Evolutionary conservation across 2,888 invertebrate species (phyloP).

Genomic region (Phortica okadai): DNA sequence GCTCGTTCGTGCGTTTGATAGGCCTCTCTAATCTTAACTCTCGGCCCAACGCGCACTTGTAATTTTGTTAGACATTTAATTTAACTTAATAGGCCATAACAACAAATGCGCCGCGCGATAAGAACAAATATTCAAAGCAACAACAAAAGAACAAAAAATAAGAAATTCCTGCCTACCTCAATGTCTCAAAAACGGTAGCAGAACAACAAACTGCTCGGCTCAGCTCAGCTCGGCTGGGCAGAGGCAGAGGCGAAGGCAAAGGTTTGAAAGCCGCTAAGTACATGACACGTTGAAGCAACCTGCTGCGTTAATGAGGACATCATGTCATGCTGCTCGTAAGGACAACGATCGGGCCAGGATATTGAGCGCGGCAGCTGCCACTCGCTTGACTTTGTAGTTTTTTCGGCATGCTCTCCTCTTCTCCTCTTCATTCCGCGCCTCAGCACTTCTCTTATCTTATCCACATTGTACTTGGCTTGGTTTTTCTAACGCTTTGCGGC

Average conservation of each 20-base stretch:
- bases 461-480: neutral
- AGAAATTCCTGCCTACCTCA: neutral
- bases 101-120: slow-evolving; percentile 56
- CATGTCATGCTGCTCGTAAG: slow-evolving; percentile 44
- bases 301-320: slow-evolving; percentile 67
- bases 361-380: slow-evolving; percentile 64
- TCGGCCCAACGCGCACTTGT: slow-evolving; percentile 34
- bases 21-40: slow-evolving; percentile 21
- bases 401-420: slow-evolving; percentile 27
- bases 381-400: slow-evolving; percentile 39
- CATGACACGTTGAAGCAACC: slow-evolving; percentile 65
- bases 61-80: slow-evolving; percentile 48
- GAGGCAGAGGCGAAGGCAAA: slow-evolving; percentile 2
- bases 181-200: slow-evolving; percentile 8
- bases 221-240: neutral
- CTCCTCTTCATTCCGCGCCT: neutral
- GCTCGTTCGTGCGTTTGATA: slow-evolving; percentile 26
- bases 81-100: slow-evolving; percentile 62
- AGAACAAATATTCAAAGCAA: slow-evolving; percentile 41
- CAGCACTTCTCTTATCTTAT: neutral
- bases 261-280: slow-evolving; percentile 65
- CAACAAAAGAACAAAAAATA: neutral
- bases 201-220: too few species aligned
- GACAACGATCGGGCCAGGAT: slow-evolving; percentile 43
- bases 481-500: neutral